Conservation (phyloP, 2,797 vertebrate species). For the Podarcis siculus region DNA sequence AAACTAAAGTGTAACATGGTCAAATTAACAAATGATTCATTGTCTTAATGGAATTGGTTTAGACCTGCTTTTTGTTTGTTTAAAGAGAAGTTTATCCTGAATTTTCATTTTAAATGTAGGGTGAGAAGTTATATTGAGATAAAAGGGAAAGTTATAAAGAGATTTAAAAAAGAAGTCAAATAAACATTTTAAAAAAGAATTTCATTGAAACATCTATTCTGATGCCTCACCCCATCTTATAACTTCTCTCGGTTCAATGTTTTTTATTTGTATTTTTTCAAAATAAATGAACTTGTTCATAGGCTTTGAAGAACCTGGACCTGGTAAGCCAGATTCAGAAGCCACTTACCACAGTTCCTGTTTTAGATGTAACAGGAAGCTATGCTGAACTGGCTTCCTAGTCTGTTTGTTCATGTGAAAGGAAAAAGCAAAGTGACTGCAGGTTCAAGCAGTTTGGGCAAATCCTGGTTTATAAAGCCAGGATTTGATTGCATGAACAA, state of each 20-base stretch:
- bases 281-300: not conserved
- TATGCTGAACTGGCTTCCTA: no score
- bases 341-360: no score
- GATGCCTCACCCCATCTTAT: conserved; percentile 39
- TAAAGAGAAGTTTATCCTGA: not conserved
- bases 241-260: conserved; percentile 18
- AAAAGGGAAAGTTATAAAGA: not conserved
- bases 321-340: not conserved
- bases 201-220: conserved; percentile 1
- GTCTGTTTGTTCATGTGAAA: no score
- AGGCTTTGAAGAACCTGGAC: not conserved
- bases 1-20: not conserved
- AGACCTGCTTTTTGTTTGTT: not conserved
- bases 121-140: not conserved
- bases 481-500: no score
- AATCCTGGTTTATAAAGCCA: no score
- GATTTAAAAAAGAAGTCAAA: not conserved
- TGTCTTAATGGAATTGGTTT: not conserved
- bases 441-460: no score
- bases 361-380: no score
- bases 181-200: not conserved
- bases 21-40: not conserved
- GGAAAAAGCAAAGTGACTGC: no score
- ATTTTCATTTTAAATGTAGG: conserved; percentile 7
- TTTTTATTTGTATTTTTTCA: not conserved